Evolutionary conservation across 2,113 vertebrate species (phyloP), one percentile per base, ranked within the genome.

Genomic region (Junco hyemalis): DNA sequence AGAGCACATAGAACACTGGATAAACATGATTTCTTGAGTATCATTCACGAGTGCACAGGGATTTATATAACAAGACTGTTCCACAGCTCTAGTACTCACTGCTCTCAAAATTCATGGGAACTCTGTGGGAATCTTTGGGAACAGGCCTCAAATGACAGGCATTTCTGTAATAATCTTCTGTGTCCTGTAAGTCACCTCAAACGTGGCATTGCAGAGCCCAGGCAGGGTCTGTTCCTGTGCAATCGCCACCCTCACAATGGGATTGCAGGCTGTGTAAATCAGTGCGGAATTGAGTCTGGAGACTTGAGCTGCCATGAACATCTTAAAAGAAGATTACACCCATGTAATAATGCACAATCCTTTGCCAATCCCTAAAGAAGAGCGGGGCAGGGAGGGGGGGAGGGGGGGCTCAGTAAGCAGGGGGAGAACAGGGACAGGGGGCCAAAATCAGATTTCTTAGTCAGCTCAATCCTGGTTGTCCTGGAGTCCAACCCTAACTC

Each of bases 311-410:
- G 88, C 91, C 88, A 96, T 25, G 1, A 96, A 92, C 95, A 96
- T 94, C 92, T 96, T 94, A 82, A 93, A 97, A 96, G 95, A 95
- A 96, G 94, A 97, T 96, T 97, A 97, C 81, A 92, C 54, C 80
- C 88, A 92, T 96, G 95, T 96, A 96, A 97, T 97, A 97, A 94
- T 5, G 7, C 50, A 73, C 95, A 96, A 97, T 96, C 96, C 95
- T 93, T 87, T 92, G 72, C 50, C 95, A 96, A 97, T 97, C 96
- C 92, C 93, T 88, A 91, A 90, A 91, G 89, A 71, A 65, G 79
- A 33, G 6, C 5, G 10, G 35, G 35, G 57, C 10, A 4, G 13
- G 19, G 10, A 4, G 1, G 7, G 12, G 16, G 14, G 24, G 14
- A 2, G 2, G 50, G 19, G 14, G 31, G 18, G 9, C 9, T 6